Base-by-base conservation (phyloP, 2,113 vertebrate species). In the Sialia sialis region DNA sequence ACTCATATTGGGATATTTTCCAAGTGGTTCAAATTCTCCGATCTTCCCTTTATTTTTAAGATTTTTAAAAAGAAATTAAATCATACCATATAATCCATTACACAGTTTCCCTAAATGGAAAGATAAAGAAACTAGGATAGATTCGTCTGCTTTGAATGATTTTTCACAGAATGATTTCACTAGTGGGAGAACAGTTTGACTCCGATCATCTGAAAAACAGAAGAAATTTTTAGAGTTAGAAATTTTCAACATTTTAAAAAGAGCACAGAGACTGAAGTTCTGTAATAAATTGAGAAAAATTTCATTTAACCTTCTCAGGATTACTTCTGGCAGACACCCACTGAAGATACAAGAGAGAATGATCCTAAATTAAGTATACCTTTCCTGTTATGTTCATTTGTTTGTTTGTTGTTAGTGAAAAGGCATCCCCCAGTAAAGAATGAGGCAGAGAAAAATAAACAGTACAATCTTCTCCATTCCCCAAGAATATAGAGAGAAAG, bases 101-200 rank as follows among this genome's bases (percentile, higher is more conserved):
- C 99, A 99, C 16, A 99, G 98, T 95, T 99, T 99, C 89, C 99
- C 99, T 96, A 99, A 98, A 96, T 99, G 98, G 88, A 99, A 99
- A 11, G 99, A 99, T 96, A 99, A 97, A 32, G 99, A 99, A 67
- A 98, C 97, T 82, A 99, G 95, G 77, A 99, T 97, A 20, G 98
- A 98, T 95, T 99, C 98, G 70, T 99, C 99, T 38, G 98, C 98
- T 97, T 99, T 99, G 96, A 99, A 98, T 93, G 98, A 98, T 81
- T 99, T 98, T 97, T 99, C 98, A 96, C 98, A 99, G 96, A 99
- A 99, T 1, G 98, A 98, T 96, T 99, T 99, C 95, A 99, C 98
- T 96, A 99, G 96, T 7, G 98, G 98, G 89, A 99, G 98, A 81
- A 99, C 97, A 82, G 98, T 98, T 94, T 98, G 98, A 95, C 98